Evolutionary conservation across 2,113 vertebrate species (phyloP).

Genomic region (Reinhardtius hippoglossoides): DNA sequence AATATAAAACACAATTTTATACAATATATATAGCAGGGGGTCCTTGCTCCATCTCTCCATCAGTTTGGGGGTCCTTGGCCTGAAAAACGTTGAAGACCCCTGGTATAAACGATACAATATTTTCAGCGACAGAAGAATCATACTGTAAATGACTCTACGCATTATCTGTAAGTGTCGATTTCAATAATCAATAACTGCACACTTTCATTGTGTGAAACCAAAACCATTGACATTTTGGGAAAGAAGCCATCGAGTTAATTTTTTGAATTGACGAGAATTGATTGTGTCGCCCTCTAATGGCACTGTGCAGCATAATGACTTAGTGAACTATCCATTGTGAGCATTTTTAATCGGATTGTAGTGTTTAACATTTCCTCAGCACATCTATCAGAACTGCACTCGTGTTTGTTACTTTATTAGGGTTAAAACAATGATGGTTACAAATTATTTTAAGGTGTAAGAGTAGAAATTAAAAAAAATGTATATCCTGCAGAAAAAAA

Average conservation of each 20-base stretch:
- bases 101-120: neutral
- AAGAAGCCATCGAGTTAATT: too few species aligned
- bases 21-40: too few species aligned
- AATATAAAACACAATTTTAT: too few species aligned
- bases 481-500: too few species aligned
- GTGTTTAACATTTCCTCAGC: constrained; percentile 6
- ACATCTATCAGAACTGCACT: neutral
- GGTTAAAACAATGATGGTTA: too few species aligned
- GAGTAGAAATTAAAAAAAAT: too few species aligned
- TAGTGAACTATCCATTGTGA: neutral
- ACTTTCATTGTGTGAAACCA: neutral
- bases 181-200: neutral
- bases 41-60: too few species aligned
- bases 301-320: neutral
- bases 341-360: neutral
- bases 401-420: neutral
- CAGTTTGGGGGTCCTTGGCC: too few species aligned
- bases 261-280: neutral
- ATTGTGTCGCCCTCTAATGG: neutral
- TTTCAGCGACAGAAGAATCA: neutral
- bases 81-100: too few species aligned
- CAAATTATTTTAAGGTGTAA: too few species aligned
- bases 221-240: neutral
- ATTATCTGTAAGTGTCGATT: neutral
- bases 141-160: neutral